phyloP scores from a whole-genome alignment of 2,113 vertebrate genomes.

The Meriones unguiculatus region DNA sequence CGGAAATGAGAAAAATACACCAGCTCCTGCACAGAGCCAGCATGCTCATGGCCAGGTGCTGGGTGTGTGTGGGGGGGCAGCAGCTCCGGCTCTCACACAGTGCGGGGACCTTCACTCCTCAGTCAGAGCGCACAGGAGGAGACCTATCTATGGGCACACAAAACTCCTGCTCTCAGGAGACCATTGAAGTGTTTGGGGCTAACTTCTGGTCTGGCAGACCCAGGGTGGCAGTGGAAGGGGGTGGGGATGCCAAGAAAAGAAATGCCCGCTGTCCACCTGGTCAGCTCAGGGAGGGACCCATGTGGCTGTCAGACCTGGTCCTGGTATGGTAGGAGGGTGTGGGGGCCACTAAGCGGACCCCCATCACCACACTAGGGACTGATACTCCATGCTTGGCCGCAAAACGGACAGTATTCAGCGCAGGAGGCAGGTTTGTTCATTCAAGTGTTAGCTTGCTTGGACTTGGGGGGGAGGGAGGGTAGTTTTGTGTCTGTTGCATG shows the following conservation, averaged over 20 bases:
- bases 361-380: background rate
- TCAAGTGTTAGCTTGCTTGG: background rate
- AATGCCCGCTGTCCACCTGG: background rate
- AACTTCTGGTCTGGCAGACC: background rate
- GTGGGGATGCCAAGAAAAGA: background rate
- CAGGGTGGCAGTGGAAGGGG: background rate
- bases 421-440: background rate
- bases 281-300: background rate
- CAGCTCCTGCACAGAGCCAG: background rate
- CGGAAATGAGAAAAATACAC: background rate
- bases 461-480: background rate
- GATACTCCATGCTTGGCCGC: background rate
- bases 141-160: background rate
- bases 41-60: background rate
- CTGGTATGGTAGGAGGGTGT: background rate
- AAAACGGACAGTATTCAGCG: background rate
- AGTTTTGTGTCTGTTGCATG: background rate
- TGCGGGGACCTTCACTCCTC: background rate
- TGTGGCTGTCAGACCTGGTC: background rate
- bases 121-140: background rate
- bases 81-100: rapidly evolving
- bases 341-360: background rate
- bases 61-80: too few relatives aligned
- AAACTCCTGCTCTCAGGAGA: background rate
- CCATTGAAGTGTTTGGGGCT: background rate